These are phyloP conservation scores for Tolypeutes matacus DNA, from an alignment of 2,797 vertebrate species.

Conservation along the genomic window DNA sequence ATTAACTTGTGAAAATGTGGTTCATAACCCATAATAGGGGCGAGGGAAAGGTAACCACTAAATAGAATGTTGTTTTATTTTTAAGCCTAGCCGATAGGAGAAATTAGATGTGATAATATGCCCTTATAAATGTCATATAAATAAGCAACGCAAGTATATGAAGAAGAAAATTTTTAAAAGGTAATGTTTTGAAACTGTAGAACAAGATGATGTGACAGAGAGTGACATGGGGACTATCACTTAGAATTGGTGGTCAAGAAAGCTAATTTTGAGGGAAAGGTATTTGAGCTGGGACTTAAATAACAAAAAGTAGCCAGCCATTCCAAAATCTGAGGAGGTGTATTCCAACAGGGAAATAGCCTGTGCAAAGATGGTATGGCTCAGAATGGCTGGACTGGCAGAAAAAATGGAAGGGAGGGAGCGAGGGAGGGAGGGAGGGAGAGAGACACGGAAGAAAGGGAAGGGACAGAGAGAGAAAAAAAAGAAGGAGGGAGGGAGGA, in stretches of 20 bases:
- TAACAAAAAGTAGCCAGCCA: background rate
- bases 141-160: background rate
- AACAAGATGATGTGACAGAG: background rate
- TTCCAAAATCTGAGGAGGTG: background rate
- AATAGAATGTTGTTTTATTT: constrained; percentile 31
- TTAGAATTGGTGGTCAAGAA: background rate
- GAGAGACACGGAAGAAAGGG: background rate
- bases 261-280: background rate
- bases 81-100: background rate
- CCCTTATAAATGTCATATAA: background rate
- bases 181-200: background rate
- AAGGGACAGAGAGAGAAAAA: background rate
- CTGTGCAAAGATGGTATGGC: background rate
- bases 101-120: background rate
- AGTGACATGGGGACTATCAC: background rate
- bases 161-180: background rate
- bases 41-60: background rate
- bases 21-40: background rate
- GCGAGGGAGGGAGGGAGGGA: background rate
- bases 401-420: background rate
- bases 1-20: constrained; percentile 39
- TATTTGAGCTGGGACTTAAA: background rate
- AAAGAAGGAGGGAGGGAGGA: no score
- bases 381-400: background rate
- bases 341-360: background rate